Conservation (phyloP, 2,113 vertebrate genomes). For the Uria aalge region DNA sequence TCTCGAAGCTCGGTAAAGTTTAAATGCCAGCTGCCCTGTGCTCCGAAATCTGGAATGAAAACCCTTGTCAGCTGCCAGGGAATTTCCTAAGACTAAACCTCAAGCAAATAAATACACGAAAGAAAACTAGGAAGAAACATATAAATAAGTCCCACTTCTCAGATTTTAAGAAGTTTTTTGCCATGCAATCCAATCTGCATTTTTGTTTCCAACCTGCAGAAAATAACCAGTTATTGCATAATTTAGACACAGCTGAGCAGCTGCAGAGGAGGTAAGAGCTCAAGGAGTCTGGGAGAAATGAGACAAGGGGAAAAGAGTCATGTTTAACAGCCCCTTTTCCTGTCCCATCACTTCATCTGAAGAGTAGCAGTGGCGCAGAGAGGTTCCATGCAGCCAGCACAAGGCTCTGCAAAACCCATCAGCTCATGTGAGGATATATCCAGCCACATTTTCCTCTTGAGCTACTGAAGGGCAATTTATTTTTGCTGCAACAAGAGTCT, state of each 20-base stretch:
- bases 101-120: not conserved
- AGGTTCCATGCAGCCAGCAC: not conserved
- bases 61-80: not conserved
- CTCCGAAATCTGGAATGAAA: not conserved
- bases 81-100: conserved; percentile 3
- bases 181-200: not conserved
- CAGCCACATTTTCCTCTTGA: not conserved
- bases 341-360: not conserved
- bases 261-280: not conserved
- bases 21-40: not conserved
- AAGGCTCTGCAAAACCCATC: not conserved
- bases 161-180: not conserved
- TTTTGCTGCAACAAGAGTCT: not conserved
- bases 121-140: not conserved
- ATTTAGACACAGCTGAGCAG: not conserved
- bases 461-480: not conserved
- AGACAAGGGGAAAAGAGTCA: not conserved
- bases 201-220: not conserved
- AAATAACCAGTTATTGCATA: not conserved
- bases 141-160: not conserved
- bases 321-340: not conserved
- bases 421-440: not conserved
- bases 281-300: not conserved
- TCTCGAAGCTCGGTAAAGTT: not conserved
- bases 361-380: not conserved